Conservation (phyloP, 2,797 vertebrate species). For the Phaenicophaeus curvirostris region DNA sequence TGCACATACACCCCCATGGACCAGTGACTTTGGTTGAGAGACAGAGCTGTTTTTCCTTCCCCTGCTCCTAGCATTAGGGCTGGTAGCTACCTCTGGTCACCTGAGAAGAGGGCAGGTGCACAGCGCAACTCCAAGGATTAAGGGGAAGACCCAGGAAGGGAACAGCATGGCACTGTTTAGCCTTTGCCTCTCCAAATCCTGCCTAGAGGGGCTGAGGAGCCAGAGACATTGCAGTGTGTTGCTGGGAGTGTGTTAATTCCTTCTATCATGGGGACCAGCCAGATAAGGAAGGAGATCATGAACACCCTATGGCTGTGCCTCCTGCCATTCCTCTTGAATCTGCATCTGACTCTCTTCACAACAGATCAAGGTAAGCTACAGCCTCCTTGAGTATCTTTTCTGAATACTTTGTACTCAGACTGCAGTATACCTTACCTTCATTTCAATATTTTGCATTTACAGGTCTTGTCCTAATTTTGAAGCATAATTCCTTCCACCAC, state of each 20-base stretch:
- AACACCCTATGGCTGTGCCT: no score
- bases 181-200: not conserved
- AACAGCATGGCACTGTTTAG: not conserved
- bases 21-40: not conserved
- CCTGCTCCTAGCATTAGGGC: accelerated
- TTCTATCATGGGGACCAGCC: no score
- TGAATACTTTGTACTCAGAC: no score
- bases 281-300: no score
- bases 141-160: not conserved
- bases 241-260: no score
- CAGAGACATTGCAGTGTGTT: not conserved
- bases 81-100: not conserved
- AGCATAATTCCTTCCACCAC: not conserved
- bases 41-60: not conserved
- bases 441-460: no score
- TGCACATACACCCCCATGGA: not conserved
- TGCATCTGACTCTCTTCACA: no score
- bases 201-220: not conserved
- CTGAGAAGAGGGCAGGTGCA: not conserved
- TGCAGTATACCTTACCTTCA: no score
- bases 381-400: no score
- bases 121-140: not conserved
- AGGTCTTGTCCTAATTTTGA: not conserved
- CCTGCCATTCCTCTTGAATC: no score
- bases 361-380: no score